Conservation (phyloP, 2,888 invertebrate species). For the Nomada fabriciana region DNA sequence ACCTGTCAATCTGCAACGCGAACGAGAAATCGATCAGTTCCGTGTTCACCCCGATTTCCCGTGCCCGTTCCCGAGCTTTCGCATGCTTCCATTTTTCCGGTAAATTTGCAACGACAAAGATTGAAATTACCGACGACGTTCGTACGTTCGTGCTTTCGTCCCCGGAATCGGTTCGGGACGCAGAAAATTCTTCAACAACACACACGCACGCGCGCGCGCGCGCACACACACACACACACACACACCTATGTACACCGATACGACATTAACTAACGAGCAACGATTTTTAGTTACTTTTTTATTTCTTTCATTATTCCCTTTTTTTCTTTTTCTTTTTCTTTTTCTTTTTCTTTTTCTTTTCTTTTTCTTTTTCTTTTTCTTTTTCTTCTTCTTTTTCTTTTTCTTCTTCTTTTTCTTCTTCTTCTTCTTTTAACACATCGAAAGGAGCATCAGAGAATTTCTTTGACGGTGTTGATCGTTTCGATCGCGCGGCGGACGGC, state of each 20-base stretch:
- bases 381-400: constrained; percentile 1
- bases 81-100: background rate
- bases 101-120: background rate
- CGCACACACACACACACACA: constrained; percentile 18
- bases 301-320: constrained; percentile 28
- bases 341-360: constrained; percentile 12
- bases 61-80: background rate
- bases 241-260: constrained; percentile 73
- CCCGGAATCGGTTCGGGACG: background rate
- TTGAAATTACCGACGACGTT: constrained; percentile 2
- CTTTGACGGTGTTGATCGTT: constrained; percentile 15
- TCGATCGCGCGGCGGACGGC: background rate
- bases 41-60: constrained; percentile 4
- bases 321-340: constrained; percentile 10
- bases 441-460: constrained; percentile 57
- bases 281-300: constrained; percentile 55
- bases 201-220: background rate
- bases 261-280: constrained; percentile 75
- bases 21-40: constrained; percentile 1
- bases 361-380: background rate
- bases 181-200: constrained; percentile 52
- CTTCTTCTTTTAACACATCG: constrained; percentile 55
- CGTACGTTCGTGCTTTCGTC: constrained; percentile 6
- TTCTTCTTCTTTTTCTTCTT: background rate
- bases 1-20: constrained; percentile 26